phyloP scores from a whole-genome alignment of 2,797 vertebrate species.

The Sarcophilus harrisii region DNA sequence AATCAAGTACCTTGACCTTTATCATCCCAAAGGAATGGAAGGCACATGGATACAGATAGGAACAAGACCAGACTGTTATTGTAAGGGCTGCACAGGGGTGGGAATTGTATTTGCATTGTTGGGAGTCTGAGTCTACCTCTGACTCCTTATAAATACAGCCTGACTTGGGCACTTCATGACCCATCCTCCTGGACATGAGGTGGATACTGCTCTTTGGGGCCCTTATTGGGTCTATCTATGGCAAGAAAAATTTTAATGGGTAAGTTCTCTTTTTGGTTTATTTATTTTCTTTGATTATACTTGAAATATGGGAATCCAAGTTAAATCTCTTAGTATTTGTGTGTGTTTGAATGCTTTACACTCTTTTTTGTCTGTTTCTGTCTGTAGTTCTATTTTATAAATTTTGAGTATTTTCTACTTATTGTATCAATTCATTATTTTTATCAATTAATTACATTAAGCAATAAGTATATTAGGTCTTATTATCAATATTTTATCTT shows the following conservation, averaged over 20 bases:
- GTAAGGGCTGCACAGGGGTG: slow-evolving; percentile 48
- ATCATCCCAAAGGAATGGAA: slow-evolving; percentile 73
- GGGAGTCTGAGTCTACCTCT: slow-evolving; percentile 58
- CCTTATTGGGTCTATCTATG: slow-evolving; percentile 61
- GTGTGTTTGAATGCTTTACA: neutral
- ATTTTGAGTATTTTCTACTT: slow-evolving; percentile 15
- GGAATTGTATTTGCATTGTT: slow-evolving; percentile 67
- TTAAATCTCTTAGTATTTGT: neutral
- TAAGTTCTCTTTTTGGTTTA: slow-evolving; percentile 65
- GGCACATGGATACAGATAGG: slow-evolving; percentile 24
- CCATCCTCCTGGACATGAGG: slow-evolving; percentile 66
- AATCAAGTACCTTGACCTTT: slow-evolving; percentile 30
- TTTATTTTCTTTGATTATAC: slow-evolving; percentile 20
- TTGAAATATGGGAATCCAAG: neutral
- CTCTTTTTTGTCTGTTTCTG: neutral
- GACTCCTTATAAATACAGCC: slow-evolving; percentile 69
- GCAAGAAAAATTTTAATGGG: slow-evolving; percentile 71
- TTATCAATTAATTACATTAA: neutral
- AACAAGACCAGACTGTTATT: neutral
- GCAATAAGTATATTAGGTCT: neutral
- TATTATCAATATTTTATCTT: neutral
- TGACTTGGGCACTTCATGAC: slow-evolving; percentile 48
- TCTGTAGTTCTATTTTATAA: neutral
- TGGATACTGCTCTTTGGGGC: slow-evolving; percentile 70
- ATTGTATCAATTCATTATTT: slow-evolving; percentile 2